Base-by-base conservation (phyloP, 2,888 invertebrate species). In the Eupithecia subumbrata region DNA sequence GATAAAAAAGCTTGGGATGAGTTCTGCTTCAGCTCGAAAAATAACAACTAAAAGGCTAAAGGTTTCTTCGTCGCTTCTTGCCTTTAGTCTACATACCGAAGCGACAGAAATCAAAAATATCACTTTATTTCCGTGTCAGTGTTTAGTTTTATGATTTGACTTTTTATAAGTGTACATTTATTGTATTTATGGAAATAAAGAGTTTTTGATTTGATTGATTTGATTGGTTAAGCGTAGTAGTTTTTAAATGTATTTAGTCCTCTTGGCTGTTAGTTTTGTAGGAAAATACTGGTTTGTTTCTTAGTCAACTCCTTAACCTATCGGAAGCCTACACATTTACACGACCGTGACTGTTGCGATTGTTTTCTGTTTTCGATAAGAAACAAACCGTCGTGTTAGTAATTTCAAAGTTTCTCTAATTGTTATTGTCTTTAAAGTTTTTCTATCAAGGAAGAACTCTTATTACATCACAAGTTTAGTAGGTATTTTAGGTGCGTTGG, bases 281-380 rank as follows among this genome's bases (percentile, higher is more conserved):
- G n/a, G 52, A 52, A n/a, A n/a, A n/a, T 9, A 52, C 48, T 48
- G 22, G 12, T 5, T 25, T 25, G 25, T 25, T 60, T 25, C 40
- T 25, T 12, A 60, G 11, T 12, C 60, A 60, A 60, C 25, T 25
- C 25, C 11, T 56, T 8, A n/a, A 11, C 25, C 25, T 25, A 30
- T 30, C 30, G 30, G 60, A 60, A 25, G 1, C 5, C 14, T 22
- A 25, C 25, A 25, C 60, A 5, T 25, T 14, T 25, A 60, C 12
- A 60, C 25, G 69, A 30, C 45, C 69, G 34, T 34, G 40, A 34
- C 52, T 40, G 52, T 69, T 69, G 52, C 48, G 52, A 48, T 52
- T 52, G 40, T 34, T 69, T 69, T 52, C 12, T 40, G 37, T 69
- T 69, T 69, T 69, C 52, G 48, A 69, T 69, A 69, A 69, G 34